Evolutionary conservation across 2,888 invertebrate genomes (phyloP).

Genomic region (Orchestes rusci): DNA sequence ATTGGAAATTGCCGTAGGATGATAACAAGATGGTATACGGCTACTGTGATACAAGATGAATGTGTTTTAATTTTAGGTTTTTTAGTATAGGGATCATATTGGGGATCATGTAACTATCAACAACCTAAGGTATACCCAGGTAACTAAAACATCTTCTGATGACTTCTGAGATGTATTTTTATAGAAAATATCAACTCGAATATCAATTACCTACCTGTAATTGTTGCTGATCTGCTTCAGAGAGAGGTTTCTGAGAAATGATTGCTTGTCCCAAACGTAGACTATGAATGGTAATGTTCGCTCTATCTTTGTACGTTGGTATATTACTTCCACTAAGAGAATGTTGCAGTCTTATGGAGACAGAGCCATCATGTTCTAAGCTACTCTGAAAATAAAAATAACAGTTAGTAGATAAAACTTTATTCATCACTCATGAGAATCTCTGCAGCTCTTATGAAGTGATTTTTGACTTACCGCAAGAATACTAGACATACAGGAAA

Average conservation of each 20-base stretch:
- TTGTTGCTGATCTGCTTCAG: constrained; percentile 48
- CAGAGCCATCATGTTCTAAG: constrained; percentile 68
- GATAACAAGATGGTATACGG: no score
- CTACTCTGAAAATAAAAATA: constrained; percentile 50
- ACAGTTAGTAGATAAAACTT: no score
- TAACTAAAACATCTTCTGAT: not conserved
- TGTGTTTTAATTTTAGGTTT: no score
- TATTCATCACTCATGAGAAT: no score
- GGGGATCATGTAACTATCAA: no score
- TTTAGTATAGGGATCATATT: no score
- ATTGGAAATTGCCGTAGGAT: no score
- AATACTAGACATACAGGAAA: no score
- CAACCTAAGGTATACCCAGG: no score
- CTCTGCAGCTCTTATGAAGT: no score
- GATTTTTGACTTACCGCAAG: no score
- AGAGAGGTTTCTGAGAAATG: constrained; percentile 55
- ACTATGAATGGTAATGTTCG: constrained; percentile 64
- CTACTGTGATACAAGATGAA: no score
- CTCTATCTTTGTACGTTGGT: constrained; percentile 57
- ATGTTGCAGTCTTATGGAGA: constrained; percentile 64
- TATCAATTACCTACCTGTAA: constrained; percentile 53
- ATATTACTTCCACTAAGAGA: constrained; percentile 47
- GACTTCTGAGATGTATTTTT: not conserved
- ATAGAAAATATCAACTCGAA: constrained; percentile 10
- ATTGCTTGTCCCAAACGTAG: constrained; percentile 58